These are phyloP conservation scores for Acanthurus lineatus DNA, from an alignment of 2,797 vertebrate species.

Conservation along the genomic window DNA sequence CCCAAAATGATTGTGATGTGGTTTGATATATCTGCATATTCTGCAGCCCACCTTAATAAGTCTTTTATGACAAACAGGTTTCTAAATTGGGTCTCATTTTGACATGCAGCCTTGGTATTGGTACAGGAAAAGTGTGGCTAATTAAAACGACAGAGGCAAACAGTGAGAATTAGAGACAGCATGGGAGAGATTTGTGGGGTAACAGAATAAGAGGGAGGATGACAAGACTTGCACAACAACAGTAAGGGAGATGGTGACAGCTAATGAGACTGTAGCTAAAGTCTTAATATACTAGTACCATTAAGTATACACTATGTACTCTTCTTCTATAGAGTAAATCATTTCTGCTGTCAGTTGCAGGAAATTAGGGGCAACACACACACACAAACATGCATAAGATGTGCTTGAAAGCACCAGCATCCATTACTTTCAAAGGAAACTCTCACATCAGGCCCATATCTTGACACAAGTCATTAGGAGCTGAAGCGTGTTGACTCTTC, in stretches of 20 bases:
- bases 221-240: neutral
- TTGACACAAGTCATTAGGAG: neutral
- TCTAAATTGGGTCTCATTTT: constrained; percentile 30
- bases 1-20: constrained; percentile 32
- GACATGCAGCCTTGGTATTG: constrained; percentile 6
- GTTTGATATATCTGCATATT: constrained; percentile 31
- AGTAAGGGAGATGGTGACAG: neutral
- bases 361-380: neutral
- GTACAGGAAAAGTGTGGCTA: constrained; percentile 6
- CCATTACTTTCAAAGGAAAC: neutral
- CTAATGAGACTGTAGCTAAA: neutral
- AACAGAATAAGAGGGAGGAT: neutral
- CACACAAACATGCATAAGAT: neutral
- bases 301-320: neutral
- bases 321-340: neutral
- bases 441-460: too few relatives aligned
- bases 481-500: neutral
- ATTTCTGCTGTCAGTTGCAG: neutral
- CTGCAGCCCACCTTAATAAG: constrained; percentile 2
- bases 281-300: neutral
- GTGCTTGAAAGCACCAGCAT: constrained; percentile 4
- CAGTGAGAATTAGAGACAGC: neutral
- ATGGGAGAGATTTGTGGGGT: too few relatives aligned
- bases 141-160: constrained; percentile 20
- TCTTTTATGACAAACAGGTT: constrained; percentile 15